Evolutionary conservation across 2,888 invertebrate species (phyloP).

Genomic region (Cerastis rubricosa): DNA sequence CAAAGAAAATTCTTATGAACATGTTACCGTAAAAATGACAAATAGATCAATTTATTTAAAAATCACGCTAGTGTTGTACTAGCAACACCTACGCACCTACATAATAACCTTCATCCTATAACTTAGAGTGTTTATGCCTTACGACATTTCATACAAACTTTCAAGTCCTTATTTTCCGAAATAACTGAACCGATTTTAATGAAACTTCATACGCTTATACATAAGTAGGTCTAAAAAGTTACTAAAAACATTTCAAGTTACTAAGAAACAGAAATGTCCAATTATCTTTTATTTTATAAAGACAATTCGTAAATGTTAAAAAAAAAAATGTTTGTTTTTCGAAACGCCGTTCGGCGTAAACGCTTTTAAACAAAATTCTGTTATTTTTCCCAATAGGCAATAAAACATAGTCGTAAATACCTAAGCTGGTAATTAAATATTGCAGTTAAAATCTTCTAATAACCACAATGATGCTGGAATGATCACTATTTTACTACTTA

Average conservation of each 20-base stretch:
- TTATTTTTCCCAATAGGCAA: slow-evolving; percentile 21
- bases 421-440: slow-evolving; percentile 20
- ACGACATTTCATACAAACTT: too few relatives aligned
- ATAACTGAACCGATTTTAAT: too few relatives aligned
- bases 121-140: too few relatives aligned
- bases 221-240: too few relatives aligned
- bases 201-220: too few relatives aligned
- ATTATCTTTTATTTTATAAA: too few relatives aligned
- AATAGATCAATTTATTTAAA: background rate
- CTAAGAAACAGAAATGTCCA: too few relatives aligned
- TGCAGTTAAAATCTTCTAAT: slow-evolving; percentile 3
- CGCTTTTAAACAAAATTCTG: background rate
- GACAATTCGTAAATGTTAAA: too few relatives aligned
- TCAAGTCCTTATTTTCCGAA: too few relatives aligned
- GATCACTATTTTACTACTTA: background rate
- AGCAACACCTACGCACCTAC: background rate
- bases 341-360: too few relatives aligned
- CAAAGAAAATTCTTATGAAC: background rate
- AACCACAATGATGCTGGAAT: background rate
- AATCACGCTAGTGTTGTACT: background rate
- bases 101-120: background rate
- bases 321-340: too few relatives aligned
- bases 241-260: too few relatives aligned
- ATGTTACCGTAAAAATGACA: background rate
- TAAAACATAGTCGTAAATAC: slow-evolving; percentile 22